phyloP scores from a whole-genome alignment of 2,888 invertebrate genomes.

The Camponotus fellah region DNA sequence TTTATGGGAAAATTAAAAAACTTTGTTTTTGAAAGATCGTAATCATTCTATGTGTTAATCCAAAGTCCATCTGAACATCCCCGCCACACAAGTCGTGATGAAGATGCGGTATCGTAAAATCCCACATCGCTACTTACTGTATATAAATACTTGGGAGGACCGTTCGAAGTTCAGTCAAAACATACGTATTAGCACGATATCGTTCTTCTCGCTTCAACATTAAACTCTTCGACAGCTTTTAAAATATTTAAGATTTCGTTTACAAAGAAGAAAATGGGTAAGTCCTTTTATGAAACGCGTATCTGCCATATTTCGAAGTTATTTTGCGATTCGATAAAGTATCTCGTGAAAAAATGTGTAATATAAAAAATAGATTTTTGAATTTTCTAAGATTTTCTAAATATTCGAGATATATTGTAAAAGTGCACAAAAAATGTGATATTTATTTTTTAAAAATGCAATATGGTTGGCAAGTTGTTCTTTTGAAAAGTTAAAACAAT shows the following conservation, averaged over 20 bases:
- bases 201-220: not conserved
- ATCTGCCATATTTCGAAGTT: not conserved
- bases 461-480: not conserved
- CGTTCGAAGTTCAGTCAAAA: conserved; percentile 70
- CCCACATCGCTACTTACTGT: conserved; percentile 53
- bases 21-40: not conserved
- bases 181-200: conserved; percentile 23
- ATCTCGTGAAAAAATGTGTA: not conserved
- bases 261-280: conserved; percentile 20
- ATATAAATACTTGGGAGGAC: conserved; percentile 77
- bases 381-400: not conserved
- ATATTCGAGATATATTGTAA: not conserved
- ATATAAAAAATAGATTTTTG: not conserved
- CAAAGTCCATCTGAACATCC: conserved; percentile 38
- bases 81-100: conserved; percentile 30
- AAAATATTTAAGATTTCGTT: not conserved
- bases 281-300: not conserved
- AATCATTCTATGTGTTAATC: not conserved
- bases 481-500: not conserved
- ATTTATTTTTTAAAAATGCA: not conserved
- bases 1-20: not conserved
- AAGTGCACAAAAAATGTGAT: not conserved
- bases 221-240: not conserved
- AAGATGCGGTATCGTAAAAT: conserved; percentile 46
- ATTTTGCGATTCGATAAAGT: not conserved